Conservation (phyloP, 2,113 vertebrate species). For the Paramisgurnus dabryanus region DNA sequence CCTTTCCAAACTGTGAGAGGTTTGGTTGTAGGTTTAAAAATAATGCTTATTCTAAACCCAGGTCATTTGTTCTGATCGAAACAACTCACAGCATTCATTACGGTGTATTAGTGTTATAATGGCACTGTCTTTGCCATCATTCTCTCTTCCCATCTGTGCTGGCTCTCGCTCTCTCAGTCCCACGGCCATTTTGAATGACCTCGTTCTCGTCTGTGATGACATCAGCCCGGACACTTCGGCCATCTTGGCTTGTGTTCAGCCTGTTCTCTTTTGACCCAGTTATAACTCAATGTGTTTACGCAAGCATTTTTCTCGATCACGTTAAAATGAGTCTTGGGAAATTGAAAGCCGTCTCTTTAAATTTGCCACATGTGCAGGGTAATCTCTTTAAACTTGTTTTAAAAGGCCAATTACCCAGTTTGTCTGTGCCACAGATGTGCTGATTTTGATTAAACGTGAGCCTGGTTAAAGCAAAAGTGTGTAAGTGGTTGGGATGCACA, state of each 20-base stretch:
- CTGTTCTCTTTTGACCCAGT: conserved; percentile 31
- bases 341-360: too few relatives aligned
- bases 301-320: neutral
- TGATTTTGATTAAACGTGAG: too few relatives aligned
- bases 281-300: conserved; percentile 30
- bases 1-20: too few relatives aligned
- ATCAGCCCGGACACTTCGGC: conserved; percentile 22
- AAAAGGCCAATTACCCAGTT: neutral
- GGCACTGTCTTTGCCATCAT: neutral
- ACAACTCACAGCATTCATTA: too few relatives aligned
- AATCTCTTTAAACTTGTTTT: conserved; percentile 4
- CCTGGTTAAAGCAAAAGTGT: too few relatives aligned
- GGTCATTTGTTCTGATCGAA: too few relatives aligned
- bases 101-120: neutral
- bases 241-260: conserved; percentile 35
- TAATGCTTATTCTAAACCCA: too few relatives aligned
- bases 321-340: neutral
- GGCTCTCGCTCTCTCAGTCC: neutral
- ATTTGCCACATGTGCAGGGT: too few relatives aligned
- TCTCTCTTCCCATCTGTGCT: neutral
- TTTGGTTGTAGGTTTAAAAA: too few relatives aligned
- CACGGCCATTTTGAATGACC: conserved; percentile 25
- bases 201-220: conserved; percentile 24
- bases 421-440: neutral
- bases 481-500: too few relatives aligned